phyloP scores from a whole-genome alignment of 2,797 vertebrate genomes.

The Natrix natrix region DNA sequence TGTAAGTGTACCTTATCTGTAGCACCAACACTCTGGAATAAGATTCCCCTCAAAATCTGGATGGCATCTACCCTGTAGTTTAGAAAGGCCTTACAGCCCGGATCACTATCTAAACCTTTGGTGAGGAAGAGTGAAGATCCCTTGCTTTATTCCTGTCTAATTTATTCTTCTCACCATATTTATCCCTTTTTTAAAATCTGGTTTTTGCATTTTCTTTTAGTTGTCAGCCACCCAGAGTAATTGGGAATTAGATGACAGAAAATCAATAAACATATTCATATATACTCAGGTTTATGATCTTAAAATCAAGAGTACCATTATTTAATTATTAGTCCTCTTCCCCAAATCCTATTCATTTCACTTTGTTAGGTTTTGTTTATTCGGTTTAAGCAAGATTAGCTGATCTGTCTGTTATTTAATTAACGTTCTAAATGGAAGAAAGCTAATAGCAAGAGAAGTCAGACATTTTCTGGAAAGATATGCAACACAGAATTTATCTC shows the following conservation, averaged over 20 bases:
- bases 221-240: neutral
- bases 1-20: neutral
- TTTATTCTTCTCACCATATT: neutral
- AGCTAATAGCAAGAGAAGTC: neutral
- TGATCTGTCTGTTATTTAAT: neutral
- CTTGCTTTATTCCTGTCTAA: neutral
- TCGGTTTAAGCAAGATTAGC: neutral
- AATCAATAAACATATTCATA: neutral
- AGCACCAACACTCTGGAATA: neutral
- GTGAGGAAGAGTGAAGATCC: neutral
- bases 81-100: neutral
- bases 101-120: neutral
- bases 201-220: neutral
- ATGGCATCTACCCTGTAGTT: neutral
- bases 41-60: neutral
- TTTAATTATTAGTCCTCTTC: neutral
- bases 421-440: neutral
- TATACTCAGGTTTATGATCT: neutral
- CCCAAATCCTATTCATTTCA: neutral
- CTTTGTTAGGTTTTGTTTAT: neutral
- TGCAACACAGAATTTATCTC: neutral
- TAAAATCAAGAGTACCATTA: neutral
- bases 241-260: neutral
- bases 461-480: neutral
- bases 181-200: neutral